Evolutionary conservation across 1,140 invertebrate species (phyloP).

Genomic region (Dinothrombium tinctorium): DNA sequence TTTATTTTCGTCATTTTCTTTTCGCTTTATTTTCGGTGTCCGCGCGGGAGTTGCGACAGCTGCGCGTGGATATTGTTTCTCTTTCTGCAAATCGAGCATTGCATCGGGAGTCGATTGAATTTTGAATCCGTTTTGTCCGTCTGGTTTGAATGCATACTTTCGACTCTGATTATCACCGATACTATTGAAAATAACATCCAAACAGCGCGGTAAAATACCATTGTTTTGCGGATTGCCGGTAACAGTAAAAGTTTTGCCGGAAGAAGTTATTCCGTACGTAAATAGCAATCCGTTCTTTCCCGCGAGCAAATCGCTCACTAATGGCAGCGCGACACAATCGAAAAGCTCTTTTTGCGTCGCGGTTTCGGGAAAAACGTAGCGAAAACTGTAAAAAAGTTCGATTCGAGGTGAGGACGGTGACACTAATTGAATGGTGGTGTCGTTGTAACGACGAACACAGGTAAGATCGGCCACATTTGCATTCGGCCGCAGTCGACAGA

Average conservation of each 20-base stretch:
- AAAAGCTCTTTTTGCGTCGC: slow-evolving; percentile 58
- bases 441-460: slow-evolving; percentile 41
- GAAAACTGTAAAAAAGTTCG: slow-evolving; percentile 24
- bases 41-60: background rate
- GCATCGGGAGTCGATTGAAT: slow-evolving; percentile 65
- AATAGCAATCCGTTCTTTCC: slow-evolving; percentile 57
- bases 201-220: slow-evolving; percentile 61
- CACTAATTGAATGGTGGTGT: slow-evolving; percentile 36
- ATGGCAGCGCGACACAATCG: slow-evolving; percentile 51
- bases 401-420: slow-evolving; percentile 7
- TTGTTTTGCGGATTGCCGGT: slow-evolving; percentile 45
- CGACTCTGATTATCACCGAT: slow-evolving; percentile 32
- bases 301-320: slow-evolving; percentile 40
- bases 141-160: slow-evolving; percentile 52
- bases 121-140: slow-evolving; percentile 79
- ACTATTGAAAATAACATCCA: slow-evolving; percentile 79
- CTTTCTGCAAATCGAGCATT: slow-evolving; percentile 41
- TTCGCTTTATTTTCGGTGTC: slow-evolving; percentile 9
- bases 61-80: slow-evolving; percentile 6
- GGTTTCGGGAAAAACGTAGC: slow-evolving; percentile 55
- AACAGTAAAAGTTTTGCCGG: slow-evolving; percentile 88
- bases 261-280: slow-evolving; percentile 87
- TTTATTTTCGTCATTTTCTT: background rate
- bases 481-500: slow-evolving; percentile 50
- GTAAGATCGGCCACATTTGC: slow-evolving; percentile 34